Base-by-base conservation (phyloP, 2,888 invertebrate species). In the Diplolepis rosae region DNA sequence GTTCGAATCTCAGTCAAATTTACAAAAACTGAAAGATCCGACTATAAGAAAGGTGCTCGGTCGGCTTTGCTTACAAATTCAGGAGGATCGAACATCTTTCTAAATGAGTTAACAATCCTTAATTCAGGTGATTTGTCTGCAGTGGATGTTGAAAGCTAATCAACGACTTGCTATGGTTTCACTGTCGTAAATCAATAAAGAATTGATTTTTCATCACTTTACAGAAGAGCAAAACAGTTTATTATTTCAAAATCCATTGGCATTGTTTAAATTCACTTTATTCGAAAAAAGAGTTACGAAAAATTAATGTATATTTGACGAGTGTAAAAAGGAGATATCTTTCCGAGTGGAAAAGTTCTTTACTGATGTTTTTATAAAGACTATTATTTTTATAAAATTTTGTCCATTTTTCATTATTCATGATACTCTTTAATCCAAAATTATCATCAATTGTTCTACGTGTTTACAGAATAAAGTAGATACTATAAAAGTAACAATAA, bases 1-100 rank as follows among this genome's bases (percentile, higher is more conserved):
- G 86, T 85, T 85, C 85, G 84, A 88, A 87, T 87, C 85, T 83
- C 83, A 83, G 85, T 85, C 87, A 85, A 88, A 88, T 87, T 88
- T 80, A 79, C 79, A 79, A 77, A 81, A 82, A 84, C 76, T 9
- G 39, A 35, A 61, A 39, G 61, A n/a, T 39, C 24, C 39, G 39
- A 61, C 39, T 24, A 61, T 61, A 61, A 61, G 61, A 61, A 61
- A 61, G 61, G 61, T 61, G 61, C n/a, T 61, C 61, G 39, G 24
- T 61, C 61, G 61, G 15, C 61, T 39, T 61, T 61, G n/a, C 39
- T 6, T 42, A 39, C 39, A 61, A 61, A 39, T 61, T 22, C 22
- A 39, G 27, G 15, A 61, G 39, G 39, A 61, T 61, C 39, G 39
- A 61, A 27, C 39, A 42, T 39, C 24, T n/a, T 61, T 61, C 39